Evolutionary conservation across 1,140 invertebrate genomes (phyloP).

Genomic region (Conus betulinus): DNA sequence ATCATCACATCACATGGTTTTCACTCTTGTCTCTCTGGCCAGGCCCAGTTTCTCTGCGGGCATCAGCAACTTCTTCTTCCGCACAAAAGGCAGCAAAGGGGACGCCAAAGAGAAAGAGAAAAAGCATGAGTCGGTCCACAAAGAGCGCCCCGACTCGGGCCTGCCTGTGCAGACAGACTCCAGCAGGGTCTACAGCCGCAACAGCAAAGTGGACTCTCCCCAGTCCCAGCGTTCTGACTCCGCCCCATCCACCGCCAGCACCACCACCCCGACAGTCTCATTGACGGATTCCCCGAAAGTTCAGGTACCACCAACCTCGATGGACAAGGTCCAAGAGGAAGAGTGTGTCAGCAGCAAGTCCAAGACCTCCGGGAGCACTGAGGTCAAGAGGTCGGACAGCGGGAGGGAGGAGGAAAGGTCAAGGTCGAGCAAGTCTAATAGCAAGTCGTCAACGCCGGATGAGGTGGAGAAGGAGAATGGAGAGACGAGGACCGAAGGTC

Average conservation of each 20-base stretch:
- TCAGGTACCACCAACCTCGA: not conserved
- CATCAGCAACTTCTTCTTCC: conserved; percentile 14
- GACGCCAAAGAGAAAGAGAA: conserved; percentile 14
- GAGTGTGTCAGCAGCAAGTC: not conserved
- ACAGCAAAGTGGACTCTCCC: not conserved
- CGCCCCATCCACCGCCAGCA: not conserved
- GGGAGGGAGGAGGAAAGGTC: conserved; percentile 15
- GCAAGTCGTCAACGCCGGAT: not conserved
- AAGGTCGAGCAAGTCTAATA: not conserved
- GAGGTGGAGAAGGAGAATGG: conserved; percentile 8
- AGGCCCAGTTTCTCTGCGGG: not conserved
- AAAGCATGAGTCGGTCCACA: not conserved
- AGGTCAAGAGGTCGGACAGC: conserved; percentile 16
- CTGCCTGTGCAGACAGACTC: not conserved
- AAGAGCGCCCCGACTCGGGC: not conserved
- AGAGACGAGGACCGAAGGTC: not conserved
- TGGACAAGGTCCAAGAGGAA: not conserved
- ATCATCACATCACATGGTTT: no score
- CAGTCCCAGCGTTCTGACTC: not conserved
- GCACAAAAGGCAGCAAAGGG: not conserved
- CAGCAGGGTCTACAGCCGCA: conserved; percentile 24
- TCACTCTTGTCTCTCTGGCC: no score
- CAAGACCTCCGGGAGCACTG: not conserved
- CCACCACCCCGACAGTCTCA: not conserved
- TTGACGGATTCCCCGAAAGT: not conserved